A percentile compares a stretch with the other conserved stretches of the same genome.
Evolutionary conservation across 1,140 invertebrate species (phyloP).

Genomic region (Drosophila virilis): DNA sequence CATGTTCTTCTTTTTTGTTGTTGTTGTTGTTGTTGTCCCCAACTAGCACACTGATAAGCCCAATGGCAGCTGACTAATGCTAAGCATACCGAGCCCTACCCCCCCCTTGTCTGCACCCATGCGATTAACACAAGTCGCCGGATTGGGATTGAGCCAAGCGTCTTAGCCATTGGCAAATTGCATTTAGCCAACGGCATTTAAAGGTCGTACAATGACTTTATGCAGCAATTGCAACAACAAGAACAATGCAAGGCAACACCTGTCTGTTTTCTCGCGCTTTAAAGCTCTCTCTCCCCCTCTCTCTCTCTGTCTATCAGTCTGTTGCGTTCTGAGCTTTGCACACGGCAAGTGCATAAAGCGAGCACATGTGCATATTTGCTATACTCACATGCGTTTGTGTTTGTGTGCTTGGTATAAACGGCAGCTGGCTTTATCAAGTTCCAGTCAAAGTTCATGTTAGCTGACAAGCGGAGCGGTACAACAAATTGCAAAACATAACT

Average conservation of each 20-base stretch:
- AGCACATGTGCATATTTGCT: too few relatives aligned
- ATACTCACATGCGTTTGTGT: too few relatives aligned
- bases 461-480: too few relatives aligned
- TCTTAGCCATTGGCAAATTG: conserved; percentile 31
- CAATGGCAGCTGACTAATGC: conserved; percentile 28
- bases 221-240: conserved; percentile 20
- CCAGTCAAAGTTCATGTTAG: too few relatives aligned
- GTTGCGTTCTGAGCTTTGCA: not conserved
- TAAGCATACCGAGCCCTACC: not conserved
- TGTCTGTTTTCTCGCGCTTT: conserved; percentile 18
- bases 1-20: too few relatives aligned
- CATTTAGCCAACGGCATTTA: conserved; percentile 55
- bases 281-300: conserved; percentile 6
- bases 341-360: not conserved
- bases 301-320: not conserved
- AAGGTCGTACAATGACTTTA: conserved; percentile 71
- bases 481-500: too few relatives aligned
- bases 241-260: conserved; percentile 36
- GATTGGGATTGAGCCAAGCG: conserved; percentile 13
- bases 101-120: too few relatives aligned
- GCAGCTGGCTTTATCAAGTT: too few relatives aligned
- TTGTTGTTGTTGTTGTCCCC: conserved; percentile 12
- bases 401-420: too few relatives aligned
- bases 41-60: conserved; percentile 35
- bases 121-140: conserved; percentile 3